Evolutionary conservation across 2,888 invertebrate genomes (phyloP).

Genomic region (Mesorhabditis spiculigera): DNA sequence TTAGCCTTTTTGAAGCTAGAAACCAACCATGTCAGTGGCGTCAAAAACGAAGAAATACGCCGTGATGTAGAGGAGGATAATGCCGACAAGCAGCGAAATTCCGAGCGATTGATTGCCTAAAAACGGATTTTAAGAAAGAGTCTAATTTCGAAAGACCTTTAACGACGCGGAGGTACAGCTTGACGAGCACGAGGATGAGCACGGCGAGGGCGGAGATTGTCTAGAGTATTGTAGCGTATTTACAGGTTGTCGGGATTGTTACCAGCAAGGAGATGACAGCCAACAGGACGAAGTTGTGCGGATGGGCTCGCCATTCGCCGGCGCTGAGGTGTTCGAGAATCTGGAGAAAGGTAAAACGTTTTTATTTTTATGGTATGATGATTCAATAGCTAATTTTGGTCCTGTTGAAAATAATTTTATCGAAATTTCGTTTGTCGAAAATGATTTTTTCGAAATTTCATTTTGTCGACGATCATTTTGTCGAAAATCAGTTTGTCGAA

Average conservation of each 20-base stretch:
- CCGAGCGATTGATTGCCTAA: slow-evolving; percentile 55
- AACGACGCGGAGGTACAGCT: slow-evolving; percentile 49
- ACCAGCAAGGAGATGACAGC: slow-evolving; percentile 38
- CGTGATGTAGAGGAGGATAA: slow-evolving; percentile 47
- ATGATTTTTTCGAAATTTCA: background rate
- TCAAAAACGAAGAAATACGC: slow-evolving; percentile 54
- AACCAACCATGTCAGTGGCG: slow-evolving; percentile 36
- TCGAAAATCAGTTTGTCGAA: no score
- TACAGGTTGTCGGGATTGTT: background rate
- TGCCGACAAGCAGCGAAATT: slow-evolving; percentile 52
- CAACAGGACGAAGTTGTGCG: slow-evolving; percentile 47
- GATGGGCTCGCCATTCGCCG: slow-evolving; percentile 41
- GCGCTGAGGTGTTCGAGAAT: slow-evolving; percentile 36
- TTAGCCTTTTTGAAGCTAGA: background rate
- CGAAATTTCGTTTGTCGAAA: background rate
- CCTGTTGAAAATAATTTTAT: background rate
- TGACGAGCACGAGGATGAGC: slow-evolving; percentile 36
- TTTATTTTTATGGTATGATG: no score
- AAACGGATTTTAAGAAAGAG: no score
- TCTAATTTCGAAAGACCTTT: slow-evolving; percentile 16
- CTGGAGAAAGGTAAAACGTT: slow-evolving; percentile 7
- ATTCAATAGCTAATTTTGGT: no score
- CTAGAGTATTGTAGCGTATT: background rate
- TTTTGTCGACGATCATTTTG: no score
- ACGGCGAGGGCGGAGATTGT: background rate